Evolutionary conservation across 2,888 invertebrate species (phyloP).

Genomic region (Sinohyriopsis cumingii): DNA sequence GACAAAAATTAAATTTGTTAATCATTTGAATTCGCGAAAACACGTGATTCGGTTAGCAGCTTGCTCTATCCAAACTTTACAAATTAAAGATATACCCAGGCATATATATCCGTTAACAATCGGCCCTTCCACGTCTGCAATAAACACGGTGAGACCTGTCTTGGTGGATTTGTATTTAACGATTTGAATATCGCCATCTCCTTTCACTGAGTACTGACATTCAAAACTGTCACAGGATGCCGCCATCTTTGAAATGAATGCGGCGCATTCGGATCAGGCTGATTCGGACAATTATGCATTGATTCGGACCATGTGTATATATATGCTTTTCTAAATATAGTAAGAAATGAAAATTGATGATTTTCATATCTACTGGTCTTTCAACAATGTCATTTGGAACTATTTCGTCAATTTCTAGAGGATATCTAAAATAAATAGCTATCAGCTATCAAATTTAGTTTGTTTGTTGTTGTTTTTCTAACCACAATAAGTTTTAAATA

Average conservation of each 20-base stretch:
- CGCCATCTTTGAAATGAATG: slow-evolving; percentile 21
- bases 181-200: slow-evolving; percentile 79
- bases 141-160: slow-evolving; percentile 86
- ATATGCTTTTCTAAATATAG: too few species aligned
- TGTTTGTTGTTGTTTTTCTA: too few species aligned
- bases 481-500: too few species aligned
- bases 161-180: slow-evolving; percentile 84
- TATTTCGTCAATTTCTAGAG: too few species aligned
- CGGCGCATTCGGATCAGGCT: too few species aligned
- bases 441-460: too few species aligned
- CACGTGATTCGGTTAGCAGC: not conserved
- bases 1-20: not conserved
- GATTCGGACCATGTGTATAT: too few species aligned
- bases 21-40: slow-evolving; percentile 3
- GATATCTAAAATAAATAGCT: too few species aligned
- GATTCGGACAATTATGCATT: too few species aligned
- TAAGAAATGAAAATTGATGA: too few species aligned
- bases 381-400: too few species aligned
- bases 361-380: too few species aligned
- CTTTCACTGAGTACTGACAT: slow-evolving; percentile 54
- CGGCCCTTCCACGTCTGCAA: slow-evolving; percentile 92
- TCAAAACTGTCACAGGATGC: slow-evolving; percentile 42
- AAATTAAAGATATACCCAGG: slow-evolving; percentile 79
- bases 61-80: not conserved
- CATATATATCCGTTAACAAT: slow-evolving; percentile 90